phyloP scores from a whole-genome alignment of 92 coral and sea anemone species.

The Zoanthus sociatus region DNA sequence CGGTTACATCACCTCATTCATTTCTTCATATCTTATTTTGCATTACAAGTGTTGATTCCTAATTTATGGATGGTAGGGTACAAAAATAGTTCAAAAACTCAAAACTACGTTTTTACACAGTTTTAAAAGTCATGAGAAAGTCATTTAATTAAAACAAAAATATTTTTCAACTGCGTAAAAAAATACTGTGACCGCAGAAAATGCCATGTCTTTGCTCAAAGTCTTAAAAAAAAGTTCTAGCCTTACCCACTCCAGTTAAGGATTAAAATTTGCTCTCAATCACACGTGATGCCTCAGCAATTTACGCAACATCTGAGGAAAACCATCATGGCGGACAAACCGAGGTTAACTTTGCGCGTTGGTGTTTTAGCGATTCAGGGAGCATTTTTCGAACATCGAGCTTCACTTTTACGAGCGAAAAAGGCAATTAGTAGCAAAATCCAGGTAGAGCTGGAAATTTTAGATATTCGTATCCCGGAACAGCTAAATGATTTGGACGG shows the following conservation, averaged over 20 bases:
- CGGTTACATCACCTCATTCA: background rate
- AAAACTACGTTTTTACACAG: no score
- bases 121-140: background rate
- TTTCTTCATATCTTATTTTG: background rate
- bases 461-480: constrained; percentile 77
- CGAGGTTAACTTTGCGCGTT: constrained; percentile 38
- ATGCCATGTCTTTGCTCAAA: background rate
- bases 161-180: background rate
- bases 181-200: background rate
- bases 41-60: background rate
- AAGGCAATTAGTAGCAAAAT: constrained; percentile 53
- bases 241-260: background rate
- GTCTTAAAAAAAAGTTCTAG: background rate
- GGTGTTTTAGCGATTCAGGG: constrained; percentile 97
- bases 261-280: background rate
- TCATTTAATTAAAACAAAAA: background rate
- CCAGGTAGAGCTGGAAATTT: constrained; percentile 68
- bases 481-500: constrained; percentile 81
- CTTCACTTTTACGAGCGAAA: constrained; percentile 76
- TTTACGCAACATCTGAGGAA: constrained; percentile 20
- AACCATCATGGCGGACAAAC: constrained; percentile 51
- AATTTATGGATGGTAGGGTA: background rate
- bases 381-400: constrained; percentile 90
- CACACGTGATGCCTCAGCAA: constrained; percentile 29
- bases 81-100: no score